phyloP scores from a whole-genome alignment of 2,888 invertebrate genomes.

The Petrophora chlorosata region DNA sequence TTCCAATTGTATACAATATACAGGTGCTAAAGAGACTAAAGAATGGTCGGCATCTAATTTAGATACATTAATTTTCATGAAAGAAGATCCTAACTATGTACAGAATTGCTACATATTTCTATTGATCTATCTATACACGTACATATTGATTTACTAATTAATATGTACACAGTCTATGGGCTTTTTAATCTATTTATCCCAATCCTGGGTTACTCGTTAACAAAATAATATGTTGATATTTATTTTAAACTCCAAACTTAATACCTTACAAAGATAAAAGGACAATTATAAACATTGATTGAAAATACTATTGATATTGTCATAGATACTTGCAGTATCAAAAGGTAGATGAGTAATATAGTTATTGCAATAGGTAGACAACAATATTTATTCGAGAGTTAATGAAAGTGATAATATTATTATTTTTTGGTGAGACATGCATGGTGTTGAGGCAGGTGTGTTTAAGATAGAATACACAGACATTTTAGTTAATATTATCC shows the following conservation, averaged over 20 bases:
- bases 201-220: neutral
- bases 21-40: constrained; percentile 64
- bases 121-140: constrained; percentile 25
- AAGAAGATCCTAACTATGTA: constrained; percentile 43
- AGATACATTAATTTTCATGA: constrained; percentile 38
- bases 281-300: neutral
- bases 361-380: constrained; percentile 3
- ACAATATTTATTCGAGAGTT: constrained; percentile 1
- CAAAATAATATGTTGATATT: too few relatives aligned
- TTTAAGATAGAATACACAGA: constrained; percentile 35
- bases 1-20: constrained; percentile 46
- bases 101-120: constrained; percentile 36
- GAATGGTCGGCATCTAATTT: constrained; percentile 57
- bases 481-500: constrained; percentile 19
- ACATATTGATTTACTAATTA: constrained; percentile 5
- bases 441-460: constrained; percentile 56
- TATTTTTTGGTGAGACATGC: constrained; percentile 63
- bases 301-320: constrained; percentile 3
- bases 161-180: constrained; percentile 18
- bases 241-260: neutral
- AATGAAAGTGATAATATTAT: constrained; percentile 13
- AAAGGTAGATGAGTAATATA: constrained; percentile 11
- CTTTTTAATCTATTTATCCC: constrained; percentile 4
- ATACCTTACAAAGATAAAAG: neutral
- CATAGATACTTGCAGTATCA: constrained; percentile 4